These are phyloP conservation scores for Meliscaeva auricollis DNA, from an alignment of 2,888 invertebrate genomes.

Conservation along the genomic window DNA sequence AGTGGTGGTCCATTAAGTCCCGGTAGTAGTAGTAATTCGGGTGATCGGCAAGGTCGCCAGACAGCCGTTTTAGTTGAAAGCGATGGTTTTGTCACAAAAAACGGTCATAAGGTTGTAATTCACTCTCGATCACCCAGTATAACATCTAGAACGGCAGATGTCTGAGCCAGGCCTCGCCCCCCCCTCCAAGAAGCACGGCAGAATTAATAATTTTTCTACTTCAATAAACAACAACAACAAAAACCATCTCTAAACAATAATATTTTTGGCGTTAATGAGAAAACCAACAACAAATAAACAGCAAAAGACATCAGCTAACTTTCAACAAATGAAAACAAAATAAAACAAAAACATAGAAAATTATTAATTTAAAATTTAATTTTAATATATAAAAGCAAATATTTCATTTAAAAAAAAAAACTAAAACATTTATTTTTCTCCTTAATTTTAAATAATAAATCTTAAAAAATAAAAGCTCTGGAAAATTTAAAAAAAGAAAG, in stretches of 20 bases:
- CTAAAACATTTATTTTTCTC: conserved; percentile 42
- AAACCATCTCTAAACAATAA: conserved; percentile 77
- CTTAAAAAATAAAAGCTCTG: conserved; percentile 72
- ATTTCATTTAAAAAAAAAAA: conserved; percentile 65
- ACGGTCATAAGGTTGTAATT: conserved; percentile 95
- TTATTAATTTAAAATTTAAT: conserved; percentile 72
- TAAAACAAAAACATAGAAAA: conserved; percentile 59
- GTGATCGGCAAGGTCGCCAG: conserved; percentile 85
- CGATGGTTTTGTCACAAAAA: conserved; percentile 93
- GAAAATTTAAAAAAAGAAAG: conserved; percentile 73
- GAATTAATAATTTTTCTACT: conserved; percentile 80
- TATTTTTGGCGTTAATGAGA: conserved; percentile 69
- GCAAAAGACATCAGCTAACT: conserved; percentile 68
- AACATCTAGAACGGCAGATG: conserved; percentile 93
- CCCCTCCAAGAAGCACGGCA: conserved; percentile 87
- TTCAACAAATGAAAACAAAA: conserved; percentile 50
- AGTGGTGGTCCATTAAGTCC: conserved; percentile 78
- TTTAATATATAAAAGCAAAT: conserved; percentile 76
- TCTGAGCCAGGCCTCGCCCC: conserved; percentile 92
- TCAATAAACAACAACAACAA: conserved; percentile 78
- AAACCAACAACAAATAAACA: conserved; percentile 58
- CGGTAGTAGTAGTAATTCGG: conserved; percentile 80
- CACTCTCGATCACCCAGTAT: conserved; percentile 93
- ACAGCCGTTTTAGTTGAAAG: conserved; percentile 94
- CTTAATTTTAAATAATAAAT: conserved; percentile 57